These are phyloP conservation scores for Embiotoca jacksoni DNA, from an alignment of 2,113 vertebrate genomes.

Conservation along the genomic window DNA sequence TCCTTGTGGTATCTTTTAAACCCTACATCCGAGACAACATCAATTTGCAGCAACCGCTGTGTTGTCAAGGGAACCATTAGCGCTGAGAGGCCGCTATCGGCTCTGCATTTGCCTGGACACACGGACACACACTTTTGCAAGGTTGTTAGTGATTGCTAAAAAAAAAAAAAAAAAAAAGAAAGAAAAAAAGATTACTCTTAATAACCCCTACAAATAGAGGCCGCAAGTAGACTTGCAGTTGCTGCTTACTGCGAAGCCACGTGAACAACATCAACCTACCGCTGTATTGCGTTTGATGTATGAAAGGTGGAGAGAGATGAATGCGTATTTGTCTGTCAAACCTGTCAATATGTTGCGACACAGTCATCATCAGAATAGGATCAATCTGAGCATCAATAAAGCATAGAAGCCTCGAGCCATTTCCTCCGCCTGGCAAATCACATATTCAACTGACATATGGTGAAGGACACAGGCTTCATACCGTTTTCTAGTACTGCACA, in stretches of 20 bases:
- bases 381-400: conserved; percentile 64
- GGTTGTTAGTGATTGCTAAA: conserved; percentile 1
- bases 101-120: conserved; percentile 12
- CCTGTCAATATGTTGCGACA: conserved; percentile 34
- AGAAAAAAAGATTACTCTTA: conserved; percentile 24
- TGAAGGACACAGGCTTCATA: conserved; percentile 13
- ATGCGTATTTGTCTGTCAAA: conserved; percentile 31
- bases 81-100: conserved; percentile 49
- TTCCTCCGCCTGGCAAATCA: conserved; percentile 36
- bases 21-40: conserved; percentile 36
- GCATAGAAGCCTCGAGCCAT: conserved; percentile 22
- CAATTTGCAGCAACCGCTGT: conserved; percentile 56
- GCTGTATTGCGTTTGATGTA: neutral
- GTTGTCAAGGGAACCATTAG: conserved; percentile 78
- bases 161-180: no score
- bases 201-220: conserved; percentile 2
- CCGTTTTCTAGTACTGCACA: neutral
- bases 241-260: neutral
- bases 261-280: neutral
- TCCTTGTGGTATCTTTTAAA: conserved; percentile 15
- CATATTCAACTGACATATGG: conserved; percentile 46
- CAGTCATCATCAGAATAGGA: conserved; percentile 32
- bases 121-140: neutral
- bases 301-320: neutral
- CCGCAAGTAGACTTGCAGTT: neutral